Base-by-base conservation (phyloP, 2,113 vertebrate genomes). In the Morone saxatilis region DNA sequence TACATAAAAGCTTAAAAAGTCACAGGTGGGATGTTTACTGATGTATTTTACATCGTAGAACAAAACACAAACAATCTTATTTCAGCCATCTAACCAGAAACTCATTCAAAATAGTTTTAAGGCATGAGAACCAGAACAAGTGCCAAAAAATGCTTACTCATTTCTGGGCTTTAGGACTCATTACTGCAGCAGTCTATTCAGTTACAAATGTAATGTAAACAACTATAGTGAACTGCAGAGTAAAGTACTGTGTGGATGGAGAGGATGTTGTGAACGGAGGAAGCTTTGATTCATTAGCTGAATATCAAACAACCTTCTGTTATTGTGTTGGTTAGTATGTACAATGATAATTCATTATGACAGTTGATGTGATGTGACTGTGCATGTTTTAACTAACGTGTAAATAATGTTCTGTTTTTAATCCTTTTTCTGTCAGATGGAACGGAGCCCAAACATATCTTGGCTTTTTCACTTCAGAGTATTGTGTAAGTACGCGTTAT, bases 371-470 rank as follows among this genome's bases (percentile, higher is more conserved):
- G 17, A 71, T 65, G 40, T 67, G 41, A 17, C 25, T 59, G 57
- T 38, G 36, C 11, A 2, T 54, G 31, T 70, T 51, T 31, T 31
- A 7, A 43, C 5, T 36, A 53, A 14, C 22, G 13, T 48, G 13
- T 47, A 14, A 61, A 53, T 67, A 54, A 77, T 36, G 2, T 74
- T 31, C 5, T 45, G 6, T 22, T 48, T 25, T 14, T 50, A 13
- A 50, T 41, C 20, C 12, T n/a, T 5, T 12, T 38, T 84, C 19
- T 51, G 6, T 4, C 91, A 99, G 98, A 99, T 99, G 98, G 98
- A 99, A 75, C 94, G 98, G 70, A 99, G 98, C 92, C 98, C 98
- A 31, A 99, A 99, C 85, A 99, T 99, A 90, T 99, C 98, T 0
- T 99, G 97, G 96, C 91, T 99, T 38, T 99, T 99, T 60, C 98